phyloP scores from a whole-genome alignment of 2,888 invertebrate genomes.

The Drosophila ustulata region DNA sequence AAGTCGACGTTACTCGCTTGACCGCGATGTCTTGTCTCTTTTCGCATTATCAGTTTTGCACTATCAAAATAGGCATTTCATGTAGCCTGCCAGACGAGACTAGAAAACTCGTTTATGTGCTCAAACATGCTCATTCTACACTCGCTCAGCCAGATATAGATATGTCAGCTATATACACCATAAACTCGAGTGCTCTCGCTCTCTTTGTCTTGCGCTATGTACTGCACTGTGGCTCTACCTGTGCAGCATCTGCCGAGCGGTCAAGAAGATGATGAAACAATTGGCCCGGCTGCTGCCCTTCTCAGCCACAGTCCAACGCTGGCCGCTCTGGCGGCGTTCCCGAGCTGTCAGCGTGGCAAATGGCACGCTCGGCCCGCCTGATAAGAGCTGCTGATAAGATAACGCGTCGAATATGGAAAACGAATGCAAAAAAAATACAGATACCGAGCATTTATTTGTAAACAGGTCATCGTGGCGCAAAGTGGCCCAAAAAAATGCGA shows the following conservation, averaged over 20 bases:
- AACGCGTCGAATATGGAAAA: slow-evolving; percentile 10
- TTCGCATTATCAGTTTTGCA: slow-evolving; percentile 29
- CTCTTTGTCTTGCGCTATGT: neutral
- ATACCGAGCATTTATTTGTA: slow-evolving; percentile 10
- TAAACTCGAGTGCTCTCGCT: neutral
- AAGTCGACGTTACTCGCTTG: neutral
- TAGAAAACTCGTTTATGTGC: slow-evolving; percentile 42
- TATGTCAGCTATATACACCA: neutral
- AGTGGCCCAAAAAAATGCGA: slow-evolving; percentile 18
- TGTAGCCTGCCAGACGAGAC: slow-evolving; percentile 18
- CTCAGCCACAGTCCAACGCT: neutral
- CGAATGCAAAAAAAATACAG: neutral
- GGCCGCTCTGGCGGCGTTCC: neutral
- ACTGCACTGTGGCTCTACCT: slow-evolving; percentile 2
- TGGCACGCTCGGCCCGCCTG: slow-evolving; percentile 37
- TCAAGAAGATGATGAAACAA: slow-evolving; percentile 7
- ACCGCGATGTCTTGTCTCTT: slow-evolving; percentile 5
- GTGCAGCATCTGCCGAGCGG: slow-evolving; percentile 20
- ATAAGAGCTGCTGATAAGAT: slow-evolving; percentile 50
- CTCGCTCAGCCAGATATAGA: neutral
- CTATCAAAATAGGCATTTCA: slow-evolving; percentile 34
- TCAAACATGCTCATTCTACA: neutral
- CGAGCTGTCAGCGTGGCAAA: slow-evolving; percentile 18
- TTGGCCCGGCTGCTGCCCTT: slow-evolving; percentile 1
- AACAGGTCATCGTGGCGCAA: slow-evolving; percentile 21